phyloP scores from a whole-genome alignment of 92 coral and sea anemone species.

The Metridium senile region DNA sequence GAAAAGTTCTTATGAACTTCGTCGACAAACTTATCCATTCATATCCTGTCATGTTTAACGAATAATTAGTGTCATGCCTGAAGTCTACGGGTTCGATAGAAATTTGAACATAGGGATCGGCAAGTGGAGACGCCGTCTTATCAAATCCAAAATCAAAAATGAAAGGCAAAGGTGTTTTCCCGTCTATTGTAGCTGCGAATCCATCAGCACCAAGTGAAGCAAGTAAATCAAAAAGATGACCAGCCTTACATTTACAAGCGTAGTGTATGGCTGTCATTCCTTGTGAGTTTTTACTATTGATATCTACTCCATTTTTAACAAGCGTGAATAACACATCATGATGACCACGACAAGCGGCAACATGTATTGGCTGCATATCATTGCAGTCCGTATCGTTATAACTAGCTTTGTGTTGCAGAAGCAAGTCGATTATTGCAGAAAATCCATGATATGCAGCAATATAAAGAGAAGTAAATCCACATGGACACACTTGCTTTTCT shows the following conservation, averaged over 20 bases:
- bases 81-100: slow-evolving; percentile 18
- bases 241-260: slow-evolving; percentile 22
- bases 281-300: slow-evolving; percentile 27
- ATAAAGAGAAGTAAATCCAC: slow-evolving; percentile 29
- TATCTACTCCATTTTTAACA: slow-evolving; percentile 13
- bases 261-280: slow-evolving; percentile 39
- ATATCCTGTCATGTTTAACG: background rate
- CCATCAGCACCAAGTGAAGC: slow-evolving; percentile 36
- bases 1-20: background rate
- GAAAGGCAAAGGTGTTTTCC: slow-evolving; percentile 10
- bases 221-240: slow-evolving; percentile 15
- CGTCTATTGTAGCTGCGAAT: slow-evolving; percentile 11
- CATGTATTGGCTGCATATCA: slow-evolving; percentile 52
- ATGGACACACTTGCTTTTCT: slow-evolving; percentile 22
- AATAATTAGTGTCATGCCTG: background rate
- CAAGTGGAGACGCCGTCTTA: background rate
- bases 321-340: slow-evolving; percentile 5
- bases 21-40: slow-evolving; percentile 10
- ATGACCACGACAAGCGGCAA: slow-evolving; percentile 69
- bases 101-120: slow-evolving; percentile 14
- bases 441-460: slow-evolving; percentile 56
- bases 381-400: slow-evolving; percentile 38
- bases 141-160: slow-evolving; percentile 5
- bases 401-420: slow-evolving; percentile 37
- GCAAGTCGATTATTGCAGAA: slow-evolving; percentile 18